Base-by-base conservation (phyloP, 2,797 vertebrate genomes). In the Allobates femoralis region DNA sequence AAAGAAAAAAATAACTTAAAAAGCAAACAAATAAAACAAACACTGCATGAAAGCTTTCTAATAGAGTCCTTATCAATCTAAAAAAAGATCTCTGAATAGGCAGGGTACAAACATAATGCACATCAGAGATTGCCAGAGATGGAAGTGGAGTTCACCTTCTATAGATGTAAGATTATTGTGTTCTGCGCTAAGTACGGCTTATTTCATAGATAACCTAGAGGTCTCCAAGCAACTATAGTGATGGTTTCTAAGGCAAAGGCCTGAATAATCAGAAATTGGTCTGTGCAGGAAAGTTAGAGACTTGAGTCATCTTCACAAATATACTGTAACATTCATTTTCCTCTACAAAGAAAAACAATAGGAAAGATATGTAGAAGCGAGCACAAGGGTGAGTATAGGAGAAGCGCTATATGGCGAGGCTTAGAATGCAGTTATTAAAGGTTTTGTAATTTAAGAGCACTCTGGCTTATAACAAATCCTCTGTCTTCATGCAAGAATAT, bases 171-270 rank as follows among this genome's bases (percentile, higher is more conserved):
- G 75, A 50, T 26, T 3, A 23, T 14, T 34, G 30, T 30, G 76
- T 32, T 50, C 58, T 21, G 71, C 34, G n/a, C 55, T 26, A 4
- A 16, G 32, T 34, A 26, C 15, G 14, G 26, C 66, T 85, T 46
- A 62, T 56, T 62, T 41, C 12, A 80, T 60, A 51, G 19, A 67
- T 10, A 23, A 26, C 55, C 75, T 80, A 1, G 60, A 66, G 28
- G 78, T 86, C 56, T 81, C 66, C 28, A 76, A 46, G 46, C 58
- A 86, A 81, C 79, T 81, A 76, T 81, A 55, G 37, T 74, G 21
- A 81, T 37, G 46, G 51, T 81, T 86, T 86, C 78, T 74, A 80
- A 50, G 15, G 3, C 16, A 78, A 85, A 56, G 12, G 62, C 62
- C 41, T 14, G 28, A 80, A 28, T 71, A 16, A 34, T 58, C n/a